These are phyloP conservation scores for Noctua janthe DNA, from an alignment of 2,888 invertebrate species.

Conservation along the genomic window DNA sequence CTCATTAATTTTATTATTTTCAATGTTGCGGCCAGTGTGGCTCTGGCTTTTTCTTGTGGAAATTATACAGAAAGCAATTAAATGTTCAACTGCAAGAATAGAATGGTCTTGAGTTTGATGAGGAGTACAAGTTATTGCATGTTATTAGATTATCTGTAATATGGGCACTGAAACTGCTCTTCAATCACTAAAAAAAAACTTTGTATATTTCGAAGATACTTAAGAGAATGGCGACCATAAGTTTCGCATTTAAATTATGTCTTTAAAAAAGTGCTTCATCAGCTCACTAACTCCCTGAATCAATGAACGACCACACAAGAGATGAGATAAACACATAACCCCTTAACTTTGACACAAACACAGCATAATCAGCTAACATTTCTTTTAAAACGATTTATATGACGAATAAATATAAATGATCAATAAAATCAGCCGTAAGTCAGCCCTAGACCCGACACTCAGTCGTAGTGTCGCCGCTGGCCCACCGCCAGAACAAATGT, in stretches of 20 bases:
- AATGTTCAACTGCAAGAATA: slow-evolving; percentile 16
- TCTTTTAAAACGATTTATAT: slow-evolving; percentile 50
- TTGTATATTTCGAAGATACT: neutral
- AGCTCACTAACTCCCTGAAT: neutral
- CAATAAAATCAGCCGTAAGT: slow-evolving; percentile 41
- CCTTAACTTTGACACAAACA: neutral
- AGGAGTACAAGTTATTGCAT: neutral
- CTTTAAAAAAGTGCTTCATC: neutral
- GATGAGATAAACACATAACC: neutral
- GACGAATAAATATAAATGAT: slow-evolving; percentile 42
- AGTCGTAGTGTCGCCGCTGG: slow-evolving; percentile 79
- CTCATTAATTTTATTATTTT: slow-evolving; percentile 50
- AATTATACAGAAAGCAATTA: slow-evolving; percentile 15
- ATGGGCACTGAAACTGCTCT: slow-evolving; percentile 15
- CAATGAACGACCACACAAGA: neutral
- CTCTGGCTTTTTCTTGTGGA: slow-evolving; percentile 11
- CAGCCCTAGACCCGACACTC: slow-evolving; percentile 67
- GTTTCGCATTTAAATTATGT: neutral
- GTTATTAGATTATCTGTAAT: neutral
- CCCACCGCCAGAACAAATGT: slow-evolving; percentile 83
- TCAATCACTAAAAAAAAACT: neutral
- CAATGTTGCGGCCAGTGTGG: slow-evolving; percentile 14
- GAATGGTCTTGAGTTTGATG: slow-evolving; percentile 23
- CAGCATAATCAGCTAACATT: neutral
- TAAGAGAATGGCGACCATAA: neutral